Evolutionary conservation across 2,888 invertebrate genomes (phyloP).

Genomic region (Ommatoiulus sabulosus): DNA sequence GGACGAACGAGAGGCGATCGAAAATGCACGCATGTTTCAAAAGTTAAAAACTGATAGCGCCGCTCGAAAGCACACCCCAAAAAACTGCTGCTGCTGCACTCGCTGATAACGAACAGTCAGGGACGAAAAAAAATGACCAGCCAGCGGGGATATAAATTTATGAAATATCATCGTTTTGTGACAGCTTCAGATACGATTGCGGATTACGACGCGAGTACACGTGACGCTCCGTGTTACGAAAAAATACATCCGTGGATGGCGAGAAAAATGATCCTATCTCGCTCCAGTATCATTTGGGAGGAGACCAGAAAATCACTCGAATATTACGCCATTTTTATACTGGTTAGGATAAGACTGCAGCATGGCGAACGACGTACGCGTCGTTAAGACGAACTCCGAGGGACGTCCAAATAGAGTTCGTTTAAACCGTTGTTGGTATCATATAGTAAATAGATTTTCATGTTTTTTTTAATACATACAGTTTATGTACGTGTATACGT

Average conservation of each 20-base stretch:
- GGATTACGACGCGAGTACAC: not conserved
- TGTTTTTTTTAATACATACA: too few species aligned
- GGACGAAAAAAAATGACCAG: not conserved
- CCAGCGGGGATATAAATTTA: conserved; percentile 26
- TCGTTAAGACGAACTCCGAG: too few species aligned
- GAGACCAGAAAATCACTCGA: too few species aligned
- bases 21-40: not conserved
- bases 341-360: too few species aligned
- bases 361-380: too few species aligned
- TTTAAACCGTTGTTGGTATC: too few species aligned
- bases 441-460: too few species aligned
- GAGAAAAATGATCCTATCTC: not conserved
- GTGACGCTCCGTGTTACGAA: not conserved
- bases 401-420: too few species aligned
- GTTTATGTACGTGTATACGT: too few species aligned
- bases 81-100: not conserved
- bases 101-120: conserved; percentile 31
- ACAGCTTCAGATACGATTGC: conserved; percentile 39
- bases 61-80: conserved; percentile 2
- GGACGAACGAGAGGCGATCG: too few species aligned
- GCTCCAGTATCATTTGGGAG: not conserved
- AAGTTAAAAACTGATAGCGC: conserved; percentile 41
- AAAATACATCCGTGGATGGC: not conserved
- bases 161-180: conserved; percentile 47
- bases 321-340: too few species aligned